These are phyloP conservation scores for Myotis brandtii DNA, from an alignment of 2,113 vertebrate genomes.

Conservation along the genomic window DNA sequence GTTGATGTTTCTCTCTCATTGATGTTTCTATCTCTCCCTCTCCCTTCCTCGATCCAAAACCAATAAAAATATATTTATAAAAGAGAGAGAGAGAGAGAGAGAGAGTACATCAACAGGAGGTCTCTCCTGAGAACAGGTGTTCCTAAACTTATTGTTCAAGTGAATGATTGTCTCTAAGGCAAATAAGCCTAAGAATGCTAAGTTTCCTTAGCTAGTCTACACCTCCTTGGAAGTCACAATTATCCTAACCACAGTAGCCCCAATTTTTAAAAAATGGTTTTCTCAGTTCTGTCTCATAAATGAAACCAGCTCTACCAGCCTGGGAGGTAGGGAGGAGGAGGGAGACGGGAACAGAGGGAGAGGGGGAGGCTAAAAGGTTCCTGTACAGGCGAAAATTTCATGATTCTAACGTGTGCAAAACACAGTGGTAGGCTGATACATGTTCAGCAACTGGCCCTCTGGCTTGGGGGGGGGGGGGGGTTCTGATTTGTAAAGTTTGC, in stretches of 20 bases:
- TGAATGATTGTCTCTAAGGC: neutral
- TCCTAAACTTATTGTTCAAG: neutral
- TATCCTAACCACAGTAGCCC: neutral
- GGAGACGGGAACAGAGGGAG: neutral
- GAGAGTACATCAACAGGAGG: neutral
- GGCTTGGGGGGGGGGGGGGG: fast-evolving
- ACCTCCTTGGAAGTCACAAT: neutral
- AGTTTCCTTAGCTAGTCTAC: neutral
- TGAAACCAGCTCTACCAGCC: neutral
- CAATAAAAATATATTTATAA: no score
- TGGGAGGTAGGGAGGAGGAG: neutral
- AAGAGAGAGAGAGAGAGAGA: neutral
- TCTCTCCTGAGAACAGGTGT: neutral
- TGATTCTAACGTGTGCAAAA: neutral
- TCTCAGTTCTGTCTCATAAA: neutral
- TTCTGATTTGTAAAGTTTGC: neutral
- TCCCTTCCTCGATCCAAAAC: no score
- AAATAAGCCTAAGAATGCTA: neutral
- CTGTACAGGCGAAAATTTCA: neutral
- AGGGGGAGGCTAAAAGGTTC: neutral
- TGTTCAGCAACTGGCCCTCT: no score
- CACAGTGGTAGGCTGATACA: neutral
- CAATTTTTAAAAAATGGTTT: neutral
- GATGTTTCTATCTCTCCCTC: no score
- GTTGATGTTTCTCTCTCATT: no score